Evolutionary conservation across 2,113 vertebrate species (phyloP).

Genomic region (Gambusia affinis): DNA sequence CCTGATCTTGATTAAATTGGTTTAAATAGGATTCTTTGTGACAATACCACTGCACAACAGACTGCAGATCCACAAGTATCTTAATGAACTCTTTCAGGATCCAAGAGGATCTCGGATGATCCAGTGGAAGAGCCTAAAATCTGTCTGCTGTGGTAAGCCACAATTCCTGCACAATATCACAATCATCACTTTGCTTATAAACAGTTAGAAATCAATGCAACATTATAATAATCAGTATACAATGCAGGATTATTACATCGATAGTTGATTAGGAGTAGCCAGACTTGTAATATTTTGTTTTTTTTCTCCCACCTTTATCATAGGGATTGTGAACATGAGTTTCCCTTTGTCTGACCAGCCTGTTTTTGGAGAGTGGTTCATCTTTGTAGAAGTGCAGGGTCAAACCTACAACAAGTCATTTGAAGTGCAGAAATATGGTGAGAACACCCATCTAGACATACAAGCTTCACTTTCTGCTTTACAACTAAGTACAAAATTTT

Average conservation of each 20-base stretch:
- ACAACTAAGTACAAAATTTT: not conserved
- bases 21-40: not conserved
- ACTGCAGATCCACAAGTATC: not conserved
- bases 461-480: not conserved
- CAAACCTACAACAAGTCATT: constrained; percentile 92
- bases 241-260: not conserved
- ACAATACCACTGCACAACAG: not conserved
- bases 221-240: not conserved
- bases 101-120: constrained; percentile 90
- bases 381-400: constrained; percentile 90
- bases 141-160: constrained; percentile 87
- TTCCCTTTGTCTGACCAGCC: constrained; percentile 95
- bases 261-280: not conserved
- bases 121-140: constrained; percentile 85
- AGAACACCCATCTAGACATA: constrained; percentile 51
- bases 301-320: constrained; percentile 28
- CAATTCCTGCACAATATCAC: not conserved
- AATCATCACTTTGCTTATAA: not conserved
- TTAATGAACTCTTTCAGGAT: constrained; percentile 77
- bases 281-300: not conserved
- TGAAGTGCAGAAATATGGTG: constrained; percentile 94
- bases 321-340: constrained; percentile 89
- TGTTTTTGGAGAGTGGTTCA: constrained; percentile 89
- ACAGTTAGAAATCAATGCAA: not conserved
- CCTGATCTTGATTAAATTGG: not conserved